Evolutionary conservation across 2,113 vertebrate species (phyloP).

Genomic region (Trochalopteron elliotii): DNA sequence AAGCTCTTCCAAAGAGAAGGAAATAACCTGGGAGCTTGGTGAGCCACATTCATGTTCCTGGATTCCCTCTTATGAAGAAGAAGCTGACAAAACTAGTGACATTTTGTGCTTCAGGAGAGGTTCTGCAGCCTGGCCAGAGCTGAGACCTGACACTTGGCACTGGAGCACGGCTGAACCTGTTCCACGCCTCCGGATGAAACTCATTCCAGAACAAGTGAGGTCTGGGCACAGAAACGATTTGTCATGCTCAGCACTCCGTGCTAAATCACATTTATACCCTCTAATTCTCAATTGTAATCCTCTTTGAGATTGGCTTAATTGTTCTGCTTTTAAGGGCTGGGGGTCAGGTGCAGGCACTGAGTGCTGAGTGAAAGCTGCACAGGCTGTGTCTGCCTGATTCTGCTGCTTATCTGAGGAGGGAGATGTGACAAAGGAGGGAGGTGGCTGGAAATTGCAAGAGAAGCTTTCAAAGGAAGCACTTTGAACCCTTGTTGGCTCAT

Average conservation of each 20-base stretch:
- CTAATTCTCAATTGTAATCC: conserved; percentile 31
- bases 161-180: background rate
- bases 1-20: background rate
- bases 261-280: conserved; percentile 39
- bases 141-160: background rate
- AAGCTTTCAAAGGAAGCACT: background rate
- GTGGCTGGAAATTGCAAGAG: conserved; percentile 6
- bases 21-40: background rate
- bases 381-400: background rate
- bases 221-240: conserved; percentile 12
- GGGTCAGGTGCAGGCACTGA: background rate
- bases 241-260: conserved; percentile 28
- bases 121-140: background rate
- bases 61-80: background rate
- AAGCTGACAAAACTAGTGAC: background rate
- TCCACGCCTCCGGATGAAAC: background rate
- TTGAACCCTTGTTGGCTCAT: background rate
- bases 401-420: background rate
- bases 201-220: background rate
- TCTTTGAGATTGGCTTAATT: conserved; percentile 18
- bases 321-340: background rate
- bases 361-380: background rate
- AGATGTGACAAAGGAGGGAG: background rate
- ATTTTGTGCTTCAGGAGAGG: background rate
- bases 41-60: rapidly evolving